A percentile compares a stretch with the other conserved stretches of the same genome.
These are phyloP conservation scores for Stichopus chloronotus DNA, from an alignment of 35 echinoderm and acorn worm species.

Conservation along the genomic window DNA sequence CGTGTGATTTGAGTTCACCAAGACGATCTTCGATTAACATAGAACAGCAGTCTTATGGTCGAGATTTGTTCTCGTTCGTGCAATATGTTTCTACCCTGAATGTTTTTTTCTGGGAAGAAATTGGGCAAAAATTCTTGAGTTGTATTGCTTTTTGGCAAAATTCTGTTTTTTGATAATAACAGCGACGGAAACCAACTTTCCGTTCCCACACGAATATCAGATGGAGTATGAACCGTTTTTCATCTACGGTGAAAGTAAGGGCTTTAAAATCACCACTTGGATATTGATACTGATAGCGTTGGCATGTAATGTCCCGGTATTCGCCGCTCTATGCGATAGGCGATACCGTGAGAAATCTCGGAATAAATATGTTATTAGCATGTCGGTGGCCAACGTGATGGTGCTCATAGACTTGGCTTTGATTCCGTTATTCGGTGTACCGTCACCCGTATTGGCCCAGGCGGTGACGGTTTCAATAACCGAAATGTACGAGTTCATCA, in stretches of 20 bases:
- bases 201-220: too few relatives aligned
- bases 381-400: conserved; percentile 33
- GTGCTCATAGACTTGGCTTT: conserved; percentile 19
- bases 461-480: conserved; percentile 18
- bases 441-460: neutral
- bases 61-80: too few relatives aligned
- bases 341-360: conserved; percentile 23
- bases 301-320: conserved; percentile 21
- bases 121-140: too few relatives aligned
- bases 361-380: conserved; percentile 46
- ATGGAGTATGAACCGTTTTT: conserved; percentile 37
- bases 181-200: too few relatives aligned
- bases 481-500: conserved; percentile 40
- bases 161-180: too few relatives aligned
- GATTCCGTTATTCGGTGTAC: conserved; percentile 21
- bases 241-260: neutral
- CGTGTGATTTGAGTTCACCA: too few relatives aligned
- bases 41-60: too few relatives aligned
- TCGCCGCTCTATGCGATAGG: neutral
- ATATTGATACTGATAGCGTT: conserved; percentile 13
- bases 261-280: neutral
- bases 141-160: too few relatives aligned
- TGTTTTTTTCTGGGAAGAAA: too few relatives aligned
- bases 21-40: too few relatives aligned
- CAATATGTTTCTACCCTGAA: too few relatives aligned